Base-by-base conservation (phyloP, 2,113 vertebrate species). In the Hippocampus comes region DNA sequence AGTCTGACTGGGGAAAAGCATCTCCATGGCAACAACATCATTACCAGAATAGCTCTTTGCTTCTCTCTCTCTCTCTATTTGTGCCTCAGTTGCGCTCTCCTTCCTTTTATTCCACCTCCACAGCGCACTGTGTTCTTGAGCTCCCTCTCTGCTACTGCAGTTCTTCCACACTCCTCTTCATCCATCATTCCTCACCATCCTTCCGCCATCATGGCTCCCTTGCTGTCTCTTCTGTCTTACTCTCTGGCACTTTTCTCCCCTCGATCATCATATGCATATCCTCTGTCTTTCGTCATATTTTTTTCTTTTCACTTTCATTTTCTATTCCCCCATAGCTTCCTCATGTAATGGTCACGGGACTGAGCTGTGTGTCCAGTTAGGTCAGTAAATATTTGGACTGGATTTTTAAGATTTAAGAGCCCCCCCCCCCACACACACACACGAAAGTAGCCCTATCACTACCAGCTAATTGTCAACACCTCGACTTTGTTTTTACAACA, bases 21-120 rank as follows among this genome's bases (percentile, higher is more conserved):
- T 89, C 74, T 79, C 87, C 83, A 90, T 89, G 86, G 84, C 86
- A 88, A 89, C 89, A 82, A 75, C 82, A 89, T 89, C 81, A 83
- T 83, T 85, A 84, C 83, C 76, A 84, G 83, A 88, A 90, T 87
- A 90, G 80, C 82, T 84, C 71, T 77, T 71, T 83, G 67, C 76
- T 72, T 77, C 77, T 82, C 76, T 68, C 74, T 76, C 76, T 69
- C 74, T 76, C 74, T 76, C 66, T 71, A 71, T 25, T 57, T 70
- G 41, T 18, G 34, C 43, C 55, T 72, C 61, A 5, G 34, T 51
- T 46, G 66, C 69, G 5, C 23, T 41, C 55, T 63, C 25, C 17
- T 69, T 78, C 59, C 23, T 75, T 38, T 76, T 1, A 48, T 77
- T 70, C 71, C 21, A 68, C 49, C 51, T 55, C 49, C 67, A 68